phyloP scores from a whole-genome alignment of 1,140 invertebrate genomes.

The Leptoteleia sp. region DNA sequence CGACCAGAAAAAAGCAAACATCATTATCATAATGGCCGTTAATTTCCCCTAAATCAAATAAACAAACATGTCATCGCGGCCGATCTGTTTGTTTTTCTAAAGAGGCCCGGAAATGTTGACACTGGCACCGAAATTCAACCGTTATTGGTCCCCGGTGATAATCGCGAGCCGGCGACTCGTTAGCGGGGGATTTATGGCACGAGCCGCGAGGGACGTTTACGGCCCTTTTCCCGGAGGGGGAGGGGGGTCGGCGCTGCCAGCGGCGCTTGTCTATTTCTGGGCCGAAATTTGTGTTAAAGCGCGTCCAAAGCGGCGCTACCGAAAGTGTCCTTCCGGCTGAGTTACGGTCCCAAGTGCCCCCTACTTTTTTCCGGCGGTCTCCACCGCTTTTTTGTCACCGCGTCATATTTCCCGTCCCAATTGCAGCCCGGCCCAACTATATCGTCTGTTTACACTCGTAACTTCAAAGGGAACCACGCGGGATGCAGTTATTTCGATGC shows the following conservation, averaged over 20 bases:
- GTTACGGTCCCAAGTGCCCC: constrained; percentile 70
- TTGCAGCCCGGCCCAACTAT: constrained; percentile 64
- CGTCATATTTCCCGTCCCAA: constrained; percentile 48
- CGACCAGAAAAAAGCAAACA: too few relatives aligned
- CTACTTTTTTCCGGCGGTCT: constrained; percentile 40
- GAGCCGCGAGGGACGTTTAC: constrained; percentile 68
- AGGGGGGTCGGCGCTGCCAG: constrained; percentile 36
- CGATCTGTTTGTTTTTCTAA: constrained; percentile 32
- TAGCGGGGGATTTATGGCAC: constrained; percentile 77
- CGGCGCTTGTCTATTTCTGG: constrained; percentile 76
- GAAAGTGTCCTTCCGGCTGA: constrained; percentile 79
- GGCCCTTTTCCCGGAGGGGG: constrained; percentile 69
- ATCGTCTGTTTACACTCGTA: constrained; percentile 79
- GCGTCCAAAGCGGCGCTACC: constrained; percentile 68
- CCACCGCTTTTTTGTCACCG: constrained; percentile 56
- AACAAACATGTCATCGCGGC: constrained; percentile 21
- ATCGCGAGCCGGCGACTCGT: constrained; percentile 41
- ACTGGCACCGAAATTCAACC: constrained; percentile 3
- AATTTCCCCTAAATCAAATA: neutral
- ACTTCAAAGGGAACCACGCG: constrained; percentile 70
- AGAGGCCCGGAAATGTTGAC: constrained; percentile 1
- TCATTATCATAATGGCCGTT: too few relatives aligned
- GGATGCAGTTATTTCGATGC: constrained; percentile 58
- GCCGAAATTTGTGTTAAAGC: constrained; percentile 53
- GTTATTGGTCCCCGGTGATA: constrained; percentile 26